Evolutionary conservation across 23 tunicate species (phyloP).

Genomic region (Botrylloides violaceus): DNA sequence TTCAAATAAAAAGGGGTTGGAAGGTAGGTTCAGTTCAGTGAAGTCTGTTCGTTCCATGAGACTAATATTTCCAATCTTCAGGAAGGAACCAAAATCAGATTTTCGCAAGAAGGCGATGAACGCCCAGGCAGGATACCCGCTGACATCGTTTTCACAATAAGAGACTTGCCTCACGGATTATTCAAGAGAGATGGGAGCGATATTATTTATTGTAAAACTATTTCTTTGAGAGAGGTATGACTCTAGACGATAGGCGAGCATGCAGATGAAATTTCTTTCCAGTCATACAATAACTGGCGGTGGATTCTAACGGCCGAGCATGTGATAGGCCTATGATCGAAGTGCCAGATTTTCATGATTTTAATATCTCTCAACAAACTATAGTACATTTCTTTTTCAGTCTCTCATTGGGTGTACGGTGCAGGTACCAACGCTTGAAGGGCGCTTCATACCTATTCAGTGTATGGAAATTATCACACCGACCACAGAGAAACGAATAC

Average conservation of each 20-base stretch:
- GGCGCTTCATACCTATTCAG: slow-evolving; percentile 41
- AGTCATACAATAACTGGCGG: too few species aligned
- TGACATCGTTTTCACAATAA: slow-evolving; percentile 63
- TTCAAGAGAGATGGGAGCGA: slow-evolving; percentile 77
- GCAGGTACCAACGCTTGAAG: slow-evolving; percentile 51
- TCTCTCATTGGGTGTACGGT: slow-evolving; percentile 55
- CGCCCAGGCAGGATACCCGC: slow-evolving; percentile 46
- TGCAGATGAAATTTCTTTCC: too few species aligned
- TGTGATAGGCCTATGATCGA: too few species aligned
- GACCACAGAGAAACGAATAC: slow-evolving; percentile 46
- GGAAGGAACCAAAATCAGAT: slow-evolving; percentile 88
- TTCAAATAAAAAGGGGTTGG: slow-evolving; percentile 85
- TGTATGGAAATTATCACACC: slow-evolving; percentile 63
- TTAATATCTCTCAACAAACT: too few species aligned
- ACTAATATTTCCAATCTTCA: too few species aligned
- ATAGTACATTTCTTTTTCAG: slow-evolving; percentile 22
- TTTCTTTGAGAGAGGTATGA: slow-evolving; percentile 56
- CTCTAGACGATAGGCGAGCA: too few species aligned
- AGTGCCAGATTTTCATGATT: too few species aligned
- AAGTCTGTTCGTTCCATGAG: too few species aligned
- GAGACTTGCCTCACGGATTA: slow-evolving; percentile 49
- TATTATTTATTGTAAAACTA: slow-evolving; percentile 31
- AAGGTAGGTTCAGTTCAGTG: slow-evolving; percentile 26
- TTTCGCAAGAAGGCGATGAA: slow-evolving; percentile 77
- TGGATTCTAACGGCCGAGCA: too few species aligned